These are phyloP conservation scores for Cyprinodon brontotheroides DNA, from an alignment of 2,113 vertebrate species.

Conservation along the genomic window DNA sequence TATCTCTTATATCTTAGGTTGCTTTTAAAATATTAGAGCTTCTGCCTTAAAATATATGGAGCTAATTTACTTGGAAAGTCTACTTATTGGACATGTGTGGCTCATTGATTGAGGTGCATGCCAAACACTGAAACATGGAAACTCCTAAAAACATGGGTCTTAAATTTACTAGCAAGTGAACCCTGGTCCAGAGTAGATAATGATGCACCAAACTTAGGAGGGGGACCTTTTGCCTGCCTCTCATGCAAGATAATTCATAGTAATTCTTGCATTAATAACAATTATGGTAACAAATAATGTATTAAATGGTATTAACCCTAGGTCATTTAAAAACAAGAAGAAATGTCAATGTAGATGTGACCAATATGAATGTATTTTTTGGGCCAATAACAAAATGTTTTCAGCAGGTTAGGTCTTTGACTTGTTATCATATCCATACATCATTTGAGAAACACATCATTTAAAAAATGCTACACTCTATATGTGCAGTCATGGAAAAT, in stretches of 20 bases:
- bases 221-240: no score
- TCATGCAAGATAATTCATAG: not conserved
- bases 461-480: no score
- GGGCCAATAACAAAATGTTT: not conserved
- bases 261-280: not conserved
- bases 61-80: not conserved
- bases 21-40: not conserved
- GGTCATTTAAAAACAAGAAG: not conserved
- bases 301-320: not conserved
- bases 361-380: not conserved
- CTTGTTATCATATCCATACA: not conserved
- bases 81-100: not conserved
- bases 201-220: no score
- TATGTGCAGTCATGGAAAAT: no score
- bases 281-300: not conserved
- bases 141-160: not conserved
- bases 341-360: no score
- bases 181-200: no score
- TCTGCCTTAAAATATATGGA: not conserved
- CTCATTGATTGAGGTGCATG: not conserved
- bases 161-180: no score
- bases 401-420: not conserved
- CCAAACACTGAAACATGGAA: not conserved
- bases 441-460: no score
- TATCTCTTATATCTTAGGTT: not conserved